Evolutionary conservation across 2,888 invertebrate genomes (phyloP), one percentile per base, ranked within the genome.

Genomic region (Syrphus vitripennis): DNA sequence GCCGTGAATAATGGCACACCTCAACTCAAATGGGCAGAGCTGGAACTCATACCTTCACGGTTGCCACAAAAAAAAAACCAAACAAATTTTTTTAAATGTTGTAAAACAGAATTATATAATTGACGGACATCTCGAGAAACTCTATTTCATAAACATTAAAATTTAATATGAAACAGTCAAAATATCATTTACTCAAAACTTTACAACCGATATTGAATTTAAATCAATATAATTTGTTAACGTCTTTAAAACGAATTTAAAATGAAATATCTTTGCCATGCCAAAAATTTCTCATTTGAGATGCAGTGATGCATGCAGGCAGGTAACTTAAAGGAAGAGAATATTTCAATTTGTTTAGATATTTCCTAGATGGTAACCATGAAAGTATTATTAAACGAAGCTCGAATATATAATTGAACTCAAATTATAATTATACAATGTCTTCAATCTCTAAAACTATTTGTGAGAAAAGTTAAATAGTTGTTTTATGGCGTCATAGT

Each of bases 1-100:
- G 48, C 4, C 10, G 29, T 83, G 71, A 84, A 67, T 84, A 81
- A 81, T 84, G 81, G 67, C 80, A 70, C 84, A 81, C 84, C 84
- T 84, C 72, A 61, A 34, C 80, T 84, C 67, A 61, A 59, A 70
- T 50, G 57, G 53, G 37, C 69, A 48, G 48, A 57, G 16, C 6
- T 65, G 71, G 37, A 67, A 34, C 24, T 45, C 3, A 42, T 19
- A 6, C n/a, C n/a, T n/a, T n/a, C 4, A 16, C 3, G 34, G 37
- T 59, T 59, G 37, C 59, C 59, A 59, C 21, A 37, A 55, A 21
- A 10, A 3, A 34, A 37, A 59, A 59, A 14, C 2, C 14, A 4
- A 10, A 2, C 1, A n/a, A n/a, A n/a, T 48, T 14, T 21, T 24
- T 21, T 3, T 2, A 42, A 42, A 42, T 42, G 5, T 12, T 1